Evolutionary conservation across 2,113 vertebrate genomes (phyloP).

Genomic region (Platycercus adscitus): DNA sequence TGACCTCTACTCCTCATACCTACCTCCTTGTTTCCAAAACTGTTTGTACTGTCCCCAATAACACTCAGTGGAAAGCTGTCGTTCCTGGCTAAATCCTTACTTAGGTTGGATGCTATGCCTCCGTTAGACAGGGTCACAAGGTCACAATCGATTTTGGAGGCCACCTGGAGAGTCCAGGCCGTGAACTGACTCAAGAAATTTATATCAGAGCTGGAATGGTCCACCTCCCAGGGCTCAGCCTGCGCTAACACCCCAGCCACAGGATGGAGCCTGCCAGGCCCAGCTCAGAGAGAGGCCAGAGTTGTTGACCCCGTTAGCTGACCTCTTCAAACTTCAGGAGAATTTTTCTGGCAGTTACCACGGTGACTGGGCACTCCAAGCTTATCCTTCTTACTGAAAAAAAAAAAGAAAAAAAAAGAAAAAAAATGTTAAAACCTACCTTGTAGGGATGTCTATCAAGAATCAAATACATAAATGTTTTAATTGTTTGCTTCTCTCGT

Average conservation of each 20-base stretch:
- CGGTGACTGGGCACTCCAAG: slow-evolving; percentile 95
- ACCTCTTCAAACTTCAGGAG: slow-evolving; percentile 99
- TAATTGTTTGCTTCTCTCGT: slow-evolving; percentile 23
- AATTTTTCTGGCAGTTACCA: slow-evolving; percentile 99
- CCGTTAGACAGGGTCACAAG: slow-evolving; percentile 92
- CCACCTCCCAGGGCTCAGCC: slow-evolving; percentile 86
- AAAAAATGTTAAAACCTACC: slow-evolving; percentile 74
- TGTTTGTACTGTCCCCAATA: slow-evolving; percentile 83
- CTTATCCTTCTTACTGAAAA: slow-evolving; percentile 93
- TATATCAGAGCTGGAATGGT: slow-evolving; percentile 89
- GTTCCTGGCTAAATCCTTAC: slow-evolving; percentile 89
- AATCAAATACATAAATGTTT: slow-evolving; percentile 20
- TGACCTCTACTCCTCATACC: slow-evolving; percentile 75
- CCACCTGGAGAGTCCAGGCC: slow-evolving; percentile 96
- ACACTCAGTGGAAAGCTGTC: slow-evolving; percentile 89
- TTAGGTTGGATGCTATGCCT: slow-evolving; percentile 85
- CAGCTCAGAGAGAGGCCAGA: slow-evolving; percentile 82
- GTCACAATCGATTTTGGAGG: slow-evolving; percentile 98
- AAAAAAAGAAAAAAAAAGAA: slow-evolving; percentile 68
- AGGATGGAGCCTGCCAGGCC: slow-evolving; percentile 79
- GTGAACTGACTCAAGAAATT: slow-evolving; percentile 98
- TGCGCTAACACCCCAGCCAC: slow-evolving; percentile 73
- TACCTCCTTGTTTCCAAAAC: slow-evolving; percentile 76
- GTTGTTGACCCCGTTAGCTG: slow-evolving; percentile 91
- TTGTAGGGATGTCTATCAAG: slow-evolving; percentile 57